Evolutionary conservation across 1,140 invertebrate genomes (phyloP).

Genomic region (Brachionus rubens): DNA sequence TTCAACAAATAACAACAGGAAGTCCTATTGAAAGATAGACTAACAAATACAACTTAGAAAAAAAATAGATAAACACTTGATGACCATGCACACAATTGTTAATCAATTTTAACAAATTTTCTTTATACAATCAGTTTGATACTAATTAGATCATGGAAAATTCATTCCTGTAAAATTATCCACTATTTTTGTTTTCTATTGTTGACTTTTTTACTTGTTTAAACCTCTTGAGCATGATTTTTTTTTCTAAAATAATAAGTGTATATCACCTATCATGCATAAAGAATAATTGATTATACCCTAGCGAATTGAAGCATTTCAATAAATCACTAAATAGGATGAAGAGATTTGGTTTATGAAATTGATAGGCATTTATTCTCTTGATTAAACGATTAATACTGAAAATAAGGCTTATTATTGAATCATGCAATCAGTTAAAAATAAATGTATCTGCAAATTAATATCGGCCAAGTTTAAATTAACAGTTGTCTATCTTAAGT

Average conservation of each 20-base stretch:
- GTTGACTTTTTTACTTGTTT: background rate
- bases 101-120: slow-evolving; percentile 32
- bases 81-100: background rate
- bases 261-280: slow-evolving; percentile 39
- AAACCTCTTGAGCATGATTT: slow-evolving; percentile 35
- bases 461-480: too few relatives aligned
- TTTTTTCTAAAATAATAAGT: background rate
- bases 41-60: background rate
- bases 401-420: too few relatives aligned
- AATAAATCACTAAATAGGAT: too few relatives aligned
- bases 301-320: too few relatives aligned
- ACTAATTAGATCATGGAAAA: slow-evolving; percentile 3
- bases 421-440: too few relatives aligned
- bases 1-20: background rate
- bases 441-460: too few relatives aligned
- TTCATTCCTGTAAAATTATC: slow-evolving; percentile 10
- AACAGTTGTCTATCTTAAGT: too few relatives aligned
- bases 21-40: background rate
- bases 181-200: background rate
- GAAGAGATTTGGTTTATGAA: too few relatives aligned
- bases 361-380: too few relatives aligned
- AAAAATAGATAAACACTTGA: background rate
- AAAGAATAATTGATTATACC: background rate
- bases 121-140: slow-evolving; percentile 14
- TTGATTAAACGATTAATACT: too few relatives aligned